phyloP scores from a whole-genome alignment of 2,113 vertebrate genomes.

The Cyrtonyx montezumae region DNA sequence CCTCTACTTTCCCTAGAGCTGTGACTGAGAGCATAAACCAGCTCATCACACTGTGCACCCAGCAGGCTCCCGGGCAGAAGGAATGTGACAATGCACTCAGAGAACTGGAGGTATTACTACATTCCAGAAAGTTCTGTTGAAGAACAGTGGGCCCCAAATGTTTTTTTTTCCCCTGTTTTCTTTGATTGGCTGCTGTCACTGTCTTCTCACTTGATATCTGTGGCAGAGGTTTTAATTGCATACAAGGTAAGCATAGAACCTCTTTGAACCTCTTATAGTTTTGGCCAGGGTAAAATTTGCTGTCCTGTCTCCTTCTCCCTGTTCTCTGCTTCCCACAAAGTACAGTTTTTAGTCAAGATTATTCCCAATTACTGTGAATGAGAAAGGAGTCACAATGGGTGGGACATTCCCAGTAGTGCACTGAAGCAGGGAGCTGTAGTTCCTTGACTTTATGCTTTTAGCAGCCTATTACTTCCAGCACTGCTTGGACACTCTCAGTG shows the following conservation, averaged over 20 bases:
- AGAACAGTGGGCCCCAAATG: not conserved
- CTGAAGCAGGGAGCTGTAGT: not conserved
- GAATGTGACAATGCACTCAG: slow-evolving; percentile 98
- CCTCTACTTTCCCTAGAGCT: slow-evolving; percentile 80
- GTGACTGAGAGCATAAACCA: slow-evolving; percentile 99
- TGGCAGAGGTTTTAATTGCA: not conserved
- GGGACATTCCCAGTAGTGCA: not conserved
- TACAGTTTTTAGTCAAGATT: not conserved
- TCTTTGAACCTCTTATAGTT: not conserved
- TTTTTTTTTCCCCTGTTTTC: not conserved
- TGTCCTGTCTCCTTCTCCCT: not conserved
- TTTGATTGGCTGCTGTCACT: not conserved
- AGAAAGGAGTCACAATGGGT: not conserved
- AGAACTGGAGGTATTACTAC: slow-evolving; percentile 90
- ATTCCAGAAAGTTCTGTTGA: not conserved
- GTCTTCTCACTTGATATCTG: not conserved
- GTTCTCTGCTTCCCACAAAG: not conserved
- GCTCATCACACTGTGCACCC: slow-evolving; percentile 97
- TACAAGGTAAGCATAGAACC: not conserved
- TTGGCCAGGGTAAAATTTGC: not conserved
- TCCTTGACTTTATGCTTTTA: not conserved
- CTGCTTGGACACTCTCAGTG: not conserved
- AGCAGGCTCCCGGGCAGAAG: slow-evolving; percentile 97
- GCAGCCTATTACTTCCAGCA: not conserved
- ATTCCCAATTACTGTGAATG: not conserved